phyloP scores from a whole-genome alignment of 2,888 invertebrate species.

The Drosophila buzzatii region DNA sequence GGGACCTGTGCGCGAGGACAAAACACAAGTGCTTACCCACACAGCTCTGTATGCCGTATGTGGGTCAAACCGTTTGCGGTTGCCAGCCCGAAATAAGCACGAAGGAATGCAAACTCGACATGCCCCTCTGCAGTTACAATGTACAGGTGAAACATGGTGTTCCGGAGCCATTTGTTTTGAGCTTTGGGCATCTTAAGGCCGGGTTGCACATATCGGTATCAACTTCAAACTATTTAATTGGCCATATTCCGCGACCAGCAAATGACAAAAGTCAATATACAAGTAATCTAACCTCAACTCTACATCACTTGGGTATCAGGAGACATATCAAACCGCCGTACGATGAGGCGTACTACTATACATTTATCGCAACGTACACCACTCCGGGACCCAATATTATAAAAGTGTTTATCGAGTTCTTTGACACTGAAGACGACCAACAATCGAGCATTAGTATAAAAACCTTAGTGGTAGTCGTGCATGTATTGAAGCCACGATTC shows the following conservation, averaged over 20 bases:
- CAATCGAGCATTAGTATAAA: not conserved
- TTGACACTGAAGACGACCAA: not conserved
- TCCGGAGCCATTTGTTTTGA: constrained; percentile 29
- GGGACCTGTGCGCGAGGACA: constrained; percentile 25
- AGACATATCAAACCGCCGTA: constrained; percentile 31
- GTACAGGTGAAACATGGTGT: constrained; percentile 22
- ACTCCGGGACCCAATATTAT: constrained; percentile 28
- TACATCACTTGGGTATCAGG: constrained; percentile 32
- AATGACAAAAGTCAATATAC: constrained; percentile 12
- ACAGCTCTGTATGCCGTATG: constrained; percentile 29
- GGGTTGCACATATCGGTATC: constrained; percentile 25
- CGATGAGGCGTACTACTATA: constrained; percentile 15
- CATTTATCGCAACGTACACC: constrained; percentile 26
- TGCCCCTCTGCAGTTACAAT: constrained; percentile 34
- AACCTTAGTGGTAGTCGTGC: constrained; percentile 17
- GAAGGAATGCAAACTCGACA: not conserved
- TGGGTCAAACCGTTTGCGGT: constrained; percentile 35
- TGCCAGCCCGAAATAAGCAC: not conserved
- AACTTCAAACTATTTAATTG: constrained; percentile 31
- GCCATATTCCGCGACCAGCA: not conserved
- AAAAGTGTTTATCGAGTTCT: constrained; percentile 14
- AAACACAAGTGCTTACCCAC: constrained; percentile 16
- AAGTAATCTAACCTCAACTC: constrained; percentile 24
- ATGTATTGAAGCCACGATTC: not conserved
- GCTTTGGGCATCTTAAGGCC: constrained; percentile 20